Percentiles rank a stretch among this genome's conserved stretches.
phyloP scores from a whole-genome alignment of 2,888 invertebrate genomes.

The Acheta domesticus region DNA sequence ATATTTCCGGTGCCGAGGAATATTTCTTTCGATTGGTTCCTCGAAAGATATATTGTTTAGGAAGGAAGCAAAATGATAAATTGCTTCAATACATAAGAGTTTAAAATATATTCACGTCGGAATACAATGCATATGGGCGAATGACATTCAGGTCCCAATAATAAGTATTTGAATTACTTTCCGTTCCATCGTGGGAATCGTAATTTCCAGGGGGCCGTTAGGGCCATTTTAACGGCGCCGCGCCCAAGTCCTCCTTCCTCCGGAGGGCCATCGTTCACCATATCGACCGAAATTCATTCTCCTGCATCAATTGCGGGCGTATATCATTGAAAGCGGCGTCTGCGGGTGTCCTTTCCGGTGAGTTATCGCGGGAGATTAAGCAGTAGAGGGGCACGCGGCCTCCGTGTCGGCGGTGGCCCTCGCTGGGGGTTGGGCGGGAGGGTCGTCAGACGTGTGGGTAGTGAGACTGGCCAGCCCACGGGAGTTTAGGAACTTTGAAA shows the following conservation, averaged over 20 bases:
- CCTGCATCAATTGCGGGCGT: background rate
- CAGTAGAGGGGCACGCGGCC: background rate
- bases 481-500: background rate
- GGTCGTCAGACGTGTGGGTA: background rate
- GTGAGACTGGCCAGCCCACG: background rate
- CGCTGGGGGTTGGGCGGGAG: background rate
- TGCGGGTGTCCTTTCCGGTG: background rate
- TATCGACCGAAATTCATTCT: slow-evolving; percentile 1
- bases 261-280: background rate
- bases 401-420: background rate
- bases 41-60: background rate
- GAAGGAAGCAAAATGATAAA: background rate
- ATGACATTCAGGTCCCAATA: background rate
- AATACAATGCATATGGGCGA: background rate
- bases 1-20: background rate
- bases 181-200: background rate
- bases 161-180: background rate
- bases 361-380: slow-evolving; percentile 18
- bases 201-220: too few relatives aligned
- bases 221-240: background rate
- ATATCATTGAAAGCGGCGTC: slow-evolving; percentile 18
- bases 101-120: background rate
- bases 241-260: background rate
- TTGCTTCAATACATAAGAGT: background rate
- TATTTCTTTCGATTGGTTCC: background rate